Evolutionary conservation across 2,888 invertebrate species (phyloP), one percentile per base, ranked within the genome.

Genomic region (Neuroscelio doddi): DNA sequence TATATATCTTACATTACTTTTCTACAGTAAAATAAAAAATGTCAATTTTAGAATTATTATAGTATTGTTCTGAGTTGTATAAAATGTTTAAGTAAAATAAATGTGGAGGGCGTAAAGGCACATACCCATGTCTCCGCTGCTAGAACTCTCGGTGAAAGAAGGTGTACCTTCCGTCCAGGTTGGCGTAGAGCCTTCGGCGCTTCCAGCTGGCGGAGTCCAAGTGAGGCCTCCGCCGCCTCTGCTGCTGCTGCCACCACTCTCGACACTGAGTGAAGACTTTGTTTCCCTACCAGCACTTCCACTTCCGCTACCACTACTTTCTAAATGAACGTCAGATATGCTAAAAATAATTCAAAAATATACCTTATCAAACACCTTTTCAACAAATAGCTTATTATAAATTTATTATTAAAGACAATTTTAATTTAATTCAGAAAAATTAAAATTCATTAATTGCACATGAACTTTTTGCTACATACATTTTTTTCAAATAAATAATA

Each of bases 161-260:
- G 97, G 97, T 73, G 97, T 97, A 78, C 97, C 97, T 87, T 97
- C 97, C 42, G 97, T 97, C 94, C 97, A 97, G 36, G 97, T 97
- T n/a, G 97, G 97, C 30, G 97, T 97, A 4, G 93, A 93, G 32
- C 94, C 94, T 85, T 95, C 94, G 53, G 93, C 92, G 39, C 93
- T 93, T 7, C 84, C 84, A 42, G 93, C 91, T 1, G 94, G 94
- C 16, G 93, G 94, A 12, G 94, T 94, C 94, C 94, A 94, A 70
- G 90, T 89, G 27, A 85, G 71, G 21, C 80, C 81, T 12, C 75
- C 89, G 81, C 85, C 85, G 21, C 87, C 86, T 12, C 87, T 84
- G 52, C 88, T 87, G 29, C 87, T 86, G 71, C 88, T 87, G 64
- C 88, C 87, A 34, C 89, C 88, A 34, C 89, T 89, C 70, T 89